Conservation (phyloP, 2,888 invertebrate species). For the Caenorhabditis drosophilae region DNA sequence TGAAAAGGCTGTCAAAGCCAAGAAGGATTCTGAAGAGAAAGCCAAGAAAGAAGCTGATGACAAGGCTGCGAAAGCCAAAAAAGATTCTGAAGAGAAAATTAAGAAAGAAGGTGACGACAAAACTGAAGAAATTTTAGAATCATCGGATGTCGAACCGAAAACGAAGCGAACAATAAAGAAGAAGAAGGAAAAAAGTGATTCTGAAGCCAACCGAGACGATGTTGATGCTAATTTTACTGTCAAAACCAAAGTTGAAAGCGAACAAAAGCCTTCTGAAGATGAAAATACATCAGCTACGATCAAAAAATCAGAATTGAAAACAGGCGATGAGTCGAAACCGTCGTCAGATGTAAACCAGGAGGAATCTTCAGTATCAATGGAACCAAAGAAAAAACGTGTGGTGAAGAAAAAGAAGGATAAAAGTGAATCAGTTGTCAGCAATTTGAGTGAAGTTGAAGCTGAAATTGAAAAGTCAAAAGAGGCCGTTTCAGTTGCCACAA, state of each 20-base stretch:
- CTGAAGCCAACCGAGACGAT: conserved; percentile 18
- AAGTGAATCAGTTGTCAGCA: conserved; percentile 32
- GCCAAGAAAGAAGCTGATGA: conserved; percentile 33
- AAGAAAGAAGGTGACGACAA: conserved; percentile 18
- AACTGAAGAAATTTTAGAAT: conserved; percentile 20
- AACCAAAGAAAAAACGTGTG: conserved; percentile 35
- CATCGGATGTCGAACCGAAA: too few relatives aligned
- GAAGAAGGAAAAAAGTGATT: conserved; percentile 38
- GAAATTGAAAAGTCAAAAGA: conserved; percentile 3
- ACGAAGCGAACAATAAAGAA: conserved; percentile 28
- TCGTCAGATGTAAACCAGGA: too few relatives aligned
- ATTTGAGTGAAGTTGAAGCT: conserved; percentile 11
- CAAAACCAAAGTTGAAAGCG: too few relatives aligned
- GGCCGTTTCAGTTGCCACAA: conserved; percentile 9
- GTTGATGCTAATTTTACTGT: conserved; percentile 29
- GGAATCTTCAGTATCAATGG: too few relatives aligned
- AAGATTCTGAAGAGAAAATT: conserved; percentile 7
- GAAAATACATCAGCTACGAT: too few relatives aligned
- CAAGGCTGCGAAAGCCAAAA: conserved; percentile 15
- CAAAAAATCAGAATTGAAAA: too few relatives aligned
- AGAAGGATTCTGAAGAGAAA: conserved; percentile 15
- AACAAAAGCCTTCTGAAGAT: too few relatives aligned
- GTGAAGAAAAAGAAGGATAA: conserved; percentile 36
- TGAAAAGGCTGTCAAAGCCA: conserved; percentile 3
- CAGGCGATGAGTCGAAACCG: conserved; percentile 18